Base-by-base conservation (phyloP, 2,888 invertebrate species). In the Heliconius charithonia region DNA sequence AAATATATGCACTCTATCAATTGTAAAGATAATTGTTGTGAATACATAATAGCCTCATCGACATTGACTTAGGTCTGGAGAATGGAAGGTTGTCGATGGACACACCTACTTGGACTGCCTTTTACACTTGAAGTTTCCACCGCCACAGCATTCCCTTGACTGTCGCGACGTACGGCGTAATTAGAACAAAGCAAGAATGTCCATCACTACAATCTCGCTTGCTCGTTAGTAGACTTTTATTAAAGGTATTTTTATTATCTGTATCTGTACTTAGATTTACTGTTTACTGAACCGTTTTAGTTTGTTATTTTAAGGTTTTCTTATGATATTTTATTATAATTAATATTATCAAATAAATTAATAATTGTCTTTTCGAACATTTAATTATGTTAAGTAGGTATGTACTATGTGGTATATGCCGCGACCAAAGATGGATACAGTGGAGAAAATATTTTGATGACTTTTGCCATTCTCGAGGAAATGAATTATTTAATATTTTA, bases 11-110 rank as follows among this genome's bases (percentile, higher is more conserved):
- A 27, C 27, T 76, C 63, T 71, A 76, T 45, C 77, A 80, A 83
- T 83, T 84, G 79, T 80, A 83, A 82, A 82, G 83, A 84, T 84
- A 84, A 85, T 84, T 82, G 80, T 83, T 80, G 81, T 87, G 89
- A 88, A 90, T 90, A 90, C 89, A 89, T 91, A 91, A 92, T 92
- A 88, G 89, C 87, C 83, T 85, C 89, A 89, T 90, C 90, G 92
- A 86, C 93, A 92, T 93, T 91, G 91, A 89, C 89, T 89, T 86
- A 84, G 86, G 86, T 84, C 86, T 84, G 87, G 91, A 91, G 92
- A 94, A 92, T 93, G 93, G 91, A 92, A 93, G 93, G 93, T 90
- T 92, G 91, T 88, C 87, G 87, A 90, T 90, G 90, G 91, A 86
- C 92, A 89, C 92, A 91, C 92, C 91, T 90, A 91, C 92, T 90